Evolutionary conservation across 2,113 vertebrate species (phyloP), one percentile per base, ranked within the genome.

Genomic region (Noctilio leporinus): DNA sequence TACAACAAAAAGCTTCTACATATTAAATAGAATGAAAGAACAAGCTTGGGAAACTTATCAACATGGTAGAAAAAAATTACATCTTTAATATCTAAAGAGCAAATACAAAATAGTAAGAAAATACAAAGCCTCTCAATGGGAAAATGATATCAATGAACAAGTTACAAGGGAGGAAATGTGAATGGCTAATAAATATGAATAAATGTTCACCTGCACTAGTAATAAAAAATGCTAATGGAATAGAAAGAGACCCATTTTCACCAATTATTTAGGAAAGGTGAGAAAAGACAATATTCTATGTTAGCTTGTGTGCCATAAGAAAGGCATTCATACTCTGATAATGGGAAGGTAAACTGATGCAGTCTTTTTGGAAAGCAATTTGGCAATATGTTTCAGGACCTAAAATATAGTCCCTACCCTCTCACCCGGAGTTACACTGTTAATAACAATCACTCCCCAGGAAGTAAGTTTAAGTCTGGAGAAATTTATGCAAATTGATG

Each of bases 121-220:
- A 89, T 86, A 82, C 49, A 86, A 95, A 95, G 47, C 19, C 73
- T 91, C 30, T 93, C 80, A 67, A 59, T 89, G 70, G 86, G 84
- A 94, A 96, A 94, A 94, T 94, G 75, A 84, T 89, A 83, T 91
- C 94, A 82, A 89, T 0, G 22, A 94, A 82, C 64, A 92, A 90
- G 45, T 87, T 90, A 92, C 92, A 93, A 93, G 95, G 91, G 89
- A 96, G 53, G 70, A 95, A 86, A 80, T 88, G 91, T 93, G 96
- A 96, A 94, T 97, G 89, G 76, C 86, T 97, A 95, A 96, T 96
- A 96, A 97, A 96, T 95, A 96, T 90, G 96, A 96, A 96, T 97
- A 95, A 96, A 87, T 89, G 75, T 95, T 97, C 96, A 97, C 93
- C 86, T 96, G 95, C 80, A 95, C 70, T 84, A 87, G 91, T 96